Conservation (phyloP, 2,888 invertebrate species). For the Hirtodrosophila cameraria region DNA sequence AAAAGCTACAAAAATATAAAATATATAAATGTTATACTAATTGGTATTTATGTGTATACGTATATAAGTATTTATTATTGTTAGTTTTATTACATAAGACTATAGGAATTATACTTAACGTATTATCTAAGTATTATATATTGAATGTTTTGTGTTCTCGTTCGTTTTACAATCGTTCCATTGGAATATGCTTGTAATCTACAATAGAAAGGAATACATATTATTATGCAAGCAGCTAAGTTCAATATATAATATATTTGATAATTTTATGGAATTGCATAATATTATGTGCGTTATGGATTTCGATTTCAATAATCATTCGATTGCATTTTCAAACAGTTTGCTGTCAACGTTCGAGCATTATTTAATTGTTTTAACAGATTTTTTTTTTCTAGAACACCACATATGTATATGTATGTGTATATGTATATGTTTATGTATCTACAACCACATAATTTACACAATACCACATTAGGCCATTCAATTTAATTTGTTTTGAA, state of each 20-base stretch:
- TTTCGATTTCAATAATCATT: no score
- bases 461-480: neutral
- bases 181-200: conserved; percentile 52
- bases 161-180: conserved; percentile 60
- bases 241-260: neutral
- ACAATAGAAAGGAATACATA: conserved; percentile 7
- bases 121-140: conserved; percentile 44
- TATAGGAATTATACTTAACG: conserved; percentile 68
- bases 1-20: no score
- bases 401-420: no score
- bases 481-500: neutral
- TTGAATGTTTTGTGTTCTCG: conserved; percentile 24
- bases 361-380: no score
- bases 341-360: no score
- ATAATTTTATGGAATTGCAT: conserved; percentile 2
- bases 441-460: neutral
- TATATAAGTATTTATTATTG: conserved; percentile 47
- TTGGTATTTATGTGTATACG: conserved; percentile 8
- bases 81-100: conserved; percentile 59
- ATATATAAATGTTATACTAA: neutral
- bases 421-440: no score
- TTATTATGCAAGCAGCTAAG: neutral
- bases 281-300: neutral
- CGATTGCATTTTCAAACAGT: no score
- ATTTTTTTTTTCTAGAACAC: no score